Evolutionary conservation across 2,113 vertebrate genomes (phyloP), one percentile per base, ranked within the genome.

Genomic region (Ophthalmolycus amberensis): DNA sequence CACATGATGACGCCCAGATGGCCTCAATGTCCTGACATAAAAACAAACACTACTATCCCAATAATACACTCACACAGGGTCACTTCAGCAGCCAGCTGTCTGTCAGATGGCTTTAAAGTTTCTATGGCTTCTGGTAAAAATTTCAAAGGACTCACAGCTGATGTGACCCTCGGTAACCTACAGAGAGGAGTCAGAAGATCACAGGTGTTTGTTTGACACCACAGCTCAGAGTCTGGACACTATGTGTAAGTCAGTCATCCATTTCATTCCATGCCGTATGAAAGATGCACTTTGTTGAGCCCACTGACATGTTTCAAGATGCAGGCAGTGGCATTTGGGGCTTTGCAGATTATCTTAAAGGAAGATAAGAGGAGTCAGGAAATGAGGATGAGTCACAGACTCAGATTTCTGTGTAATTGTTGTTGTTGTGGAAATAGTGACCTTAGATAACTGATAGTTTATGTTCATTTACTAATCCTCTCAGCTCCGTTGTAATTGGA

Each of bases 321-420:
- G 66, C 75, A 84, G 89, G 76, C 71, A 44, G 69, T 85, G 76
- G 66, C 74, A 87, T 89, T 81, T 91, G 50, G 56, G 72, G 37
- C 52, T 79, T 71, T 63, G 67, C 75, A 83, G 77, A 86, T 87
- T 78, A 88, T 88, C 48, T 75, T 66, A 82, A 81, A 83, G 25
- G 48, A 84, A 73, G 77, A 87, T 84, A 87, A 77, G 68, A 79
- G 34, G 44, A 86, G 77, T 75, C 77, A 52, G 66, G 50, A 54
- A 8, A 75, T 9, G 27, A 63, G 44, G 85, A 80, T 87, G 82
- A 85, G 72, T 85, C 87, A 83, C 40, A 75, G 71, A 83, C 22
- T 32, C 37, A 67, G 67, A 63, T 83, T 85, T 59, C n/a, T 76
- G 59, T 77, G 68, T 75, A 70, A 62, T 65, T 75, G 74, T 71